These are phyloP conservation scores for Philereme transversata DNA, from an alignment of 2,888 invertebrate genomes.

Conservation along the genomic window DNA sequence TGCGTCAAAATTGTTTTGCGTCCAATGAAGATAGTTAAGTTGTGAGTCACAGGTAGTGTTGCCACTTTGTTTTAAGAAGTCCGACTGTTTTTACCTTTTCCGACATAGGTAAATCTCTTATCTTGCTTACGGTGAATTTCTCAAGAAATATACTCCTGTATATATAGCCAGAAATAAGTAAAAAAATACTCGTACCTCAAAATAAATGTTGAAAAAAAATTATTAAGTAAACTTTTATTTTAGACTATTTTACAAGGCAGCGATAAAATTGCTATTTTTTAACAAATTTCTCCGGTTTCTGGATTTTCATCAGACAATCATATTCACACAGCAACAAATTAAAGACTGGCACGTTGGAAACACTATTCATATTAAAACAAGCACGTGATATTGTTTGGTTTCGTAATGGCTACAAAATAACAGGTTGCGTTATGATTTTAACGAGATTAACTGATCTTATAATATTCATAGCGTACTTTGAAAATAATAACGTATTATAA, in stretches of 20 bases:
- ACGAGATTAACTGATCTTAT: constrained; percentile 60
- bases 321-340: too few relatives aligned
- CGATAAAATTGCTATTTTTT: too few relatives aligned
- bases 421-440: constrained; percentile 68
- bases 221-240: too few relatives aligned
- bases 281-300: constrained; percentile 8
- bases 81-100: constrained; percentile 11
- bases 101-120: background rate
- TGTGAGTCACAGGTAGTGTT: constrained; percentile 57
- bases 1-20: constrained; percentile 78
- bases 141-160: too few relatives aligned
- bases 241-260: too few relatives aligned
- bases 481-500: constrained; percentile 16
- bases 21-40: constrained; percentile 67
- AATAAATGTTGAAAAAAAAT: too few relatives aligned
- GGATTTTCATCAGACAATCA: background rate
- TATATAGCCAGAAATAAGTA: too few relatives aligned
- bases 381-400: constrained; percentile 79
- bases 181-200: too few relatives aligned
- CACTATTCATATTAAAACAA: constrained; percentile 50
- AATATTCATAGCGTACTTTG: constrained; percentile 19
- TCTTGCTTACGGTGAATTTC: too few relatives aligned
- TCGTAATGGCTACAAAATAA: constrained; percentile 74
- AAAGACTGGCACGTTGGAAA: constrained; percentile 1
- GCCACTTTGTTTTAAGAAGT: constrained; percentile 38